Evolutionary conservation across 2,888 invertebrate genomes (phyloP).

Genomic region (Tenodera sinensis): DNA sequence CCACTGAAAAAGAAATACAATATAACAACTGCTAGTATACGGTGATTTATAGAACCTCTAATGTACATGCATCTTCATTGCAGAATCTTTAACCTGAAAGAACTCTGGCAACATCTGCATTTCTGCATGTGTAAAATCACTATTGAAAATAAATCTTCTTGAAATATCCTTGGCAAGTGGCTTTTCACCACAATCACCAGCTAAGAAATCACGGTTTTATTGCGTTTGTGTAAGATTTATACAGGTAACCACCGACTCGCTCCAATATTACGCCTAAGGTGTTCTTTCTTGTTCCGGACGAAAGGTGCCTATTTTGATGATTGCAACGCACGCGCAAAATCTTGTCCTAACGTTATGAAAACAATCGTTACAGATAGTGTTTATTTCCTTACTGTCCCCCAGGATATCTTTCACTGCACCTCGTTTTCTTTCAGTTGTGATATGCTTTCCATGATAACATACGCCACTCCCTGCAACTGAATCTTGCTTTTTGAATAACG

Average conservation of each 20-base stretch:
- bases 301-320: neutral
- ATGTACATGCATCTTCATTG: neutral
- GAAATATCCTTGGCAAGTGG: neutral
- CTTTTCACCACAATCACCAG: neutral
- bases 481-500: neutral
- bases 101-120: neutral
- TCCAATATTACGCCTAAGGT: neutral
- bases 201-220: neutral
- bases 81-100: neutral
- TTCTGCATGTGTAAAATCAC: neutral
- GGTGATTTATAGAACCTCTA: neutral
- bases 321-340: neutral
- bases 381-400: neutral
- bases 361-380: neutral
- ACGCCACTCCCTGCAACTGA: neutral
- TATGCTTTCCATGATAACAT: neutral
- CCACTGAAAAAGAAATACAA: neutral
- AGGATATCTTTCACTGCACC: neutral
- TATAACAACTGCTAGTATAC: neutral
- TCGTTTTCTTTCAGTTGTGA: neutral
- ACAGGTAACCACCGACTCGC: neutral
- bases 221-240: neutral
- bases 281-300: neutral
- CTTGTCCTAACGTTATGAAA: neutral
- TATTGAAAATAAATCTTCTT: neutral